Conservation (phyloP, 2,113 vertebrate species). For the Panurus biarmicus region DNA sequence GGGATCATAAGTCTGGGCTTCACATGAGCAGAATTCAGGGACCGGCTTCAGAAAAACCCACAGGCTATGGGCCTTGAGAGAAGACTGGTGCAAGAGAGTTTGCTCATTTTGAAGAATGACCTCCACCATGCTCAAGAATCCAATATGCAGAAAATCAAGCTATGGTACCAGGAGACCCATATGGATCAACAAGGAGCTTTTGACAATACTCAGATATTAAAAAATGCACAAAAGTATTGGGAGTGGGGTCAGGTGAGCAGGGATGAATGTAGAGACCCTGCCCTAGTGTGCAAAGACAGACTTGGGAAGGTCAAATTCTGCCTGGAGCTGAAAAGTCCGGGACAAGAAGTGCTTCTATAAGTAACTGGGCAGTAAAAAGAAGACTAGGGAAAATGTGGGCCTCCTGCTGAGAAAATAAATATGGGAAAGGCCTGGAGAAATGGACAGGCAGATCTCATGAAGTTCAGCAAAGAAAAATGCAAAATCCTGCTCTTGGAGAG, state of each 20-base stretch:
- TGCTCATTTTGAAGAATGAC: not conserved
- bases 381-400: not conserved
- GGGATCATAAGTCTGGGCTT: not conserved
- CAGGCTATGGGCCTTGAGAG: not conserved
- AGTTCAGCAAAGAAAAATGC: not conserved
- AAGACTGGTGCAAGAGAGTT: not conserved
- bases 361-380: not conserved
- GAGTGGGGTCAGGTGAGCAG: not conserved
- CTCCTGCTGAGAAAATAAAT: not conserved
- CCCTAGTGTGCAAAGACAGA: not conserved
- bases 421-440: not conserved
- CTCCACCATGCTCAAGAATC: not conserved
- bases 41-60: not conserved
- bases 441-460: not conserved
- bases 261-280: not conserved
- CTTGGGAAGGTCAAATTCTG: not conserved
- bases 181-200: not conserved
- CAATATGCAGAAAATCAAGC: not conserved
- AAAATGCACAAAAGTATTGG: not conserved
- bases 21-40: not conserved
- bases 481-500: not conserved
- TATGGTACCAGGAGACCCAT: not conserved
- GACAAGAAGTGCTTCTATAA: not conserved
- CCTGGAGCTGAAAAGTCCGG: not conserved
- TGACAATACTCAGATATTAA: not conserved